Evolutionary conservation across 1,140 invertebrate species (phyloP).

Genomic region (Formica exsecta): DNA sequence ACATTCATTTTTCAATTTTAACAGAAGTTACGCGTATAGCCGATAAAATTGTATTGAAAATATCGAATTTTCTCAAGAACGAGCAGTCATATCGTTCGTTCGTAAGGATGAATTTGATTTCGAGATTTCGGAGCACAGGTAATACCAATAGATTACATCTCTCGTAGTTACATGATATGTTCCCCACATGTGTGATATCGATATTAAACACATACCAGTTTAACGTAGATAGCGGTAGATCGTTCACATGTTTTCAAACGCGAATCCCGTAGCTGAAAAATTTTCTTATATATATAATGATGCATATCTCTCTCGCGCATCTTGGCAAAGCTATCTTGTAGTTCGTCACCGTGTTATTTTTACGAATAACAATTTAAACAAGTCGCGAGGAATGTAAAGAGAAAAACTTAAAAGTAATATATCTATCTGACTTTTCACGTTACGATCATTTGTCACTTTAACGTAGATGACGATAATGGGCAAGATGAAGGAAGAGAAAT

Average conservation of each 20-base stretch:
- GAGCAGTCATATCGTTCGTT: background rate
- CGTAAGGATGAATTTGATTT: background rate
- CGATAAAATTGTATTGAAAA: constrained; percentile 24
- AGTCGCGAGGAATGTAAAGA: no score
- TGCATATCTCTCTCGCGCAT: background rate
- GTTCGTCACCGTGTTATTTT: no score
- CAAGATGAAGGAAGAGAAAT: background rate
- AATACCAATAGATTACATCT: background rate
- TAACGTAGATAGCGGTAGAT: background rate
- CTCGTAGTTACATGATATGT: constrained; percentile 24
- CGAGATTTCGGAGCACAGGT: background rate
- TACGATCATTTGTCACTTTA: background rate
- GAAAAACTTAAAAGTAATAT: background rate
- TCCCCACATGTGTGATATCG: constrained; percentile 1
- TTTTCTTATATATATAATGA: background rate
- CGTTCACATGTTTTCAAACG: background rate
- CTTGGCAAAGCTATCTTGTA: constrained; percentile 6
- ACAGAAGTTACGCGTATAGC: background rate
- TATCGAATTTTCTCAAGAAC: constrained; percentile 1
- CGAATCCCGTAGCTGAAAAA: background rate
- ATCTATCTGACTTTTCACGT: constrained; percentile 2
- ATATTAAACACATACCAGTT: background rate
- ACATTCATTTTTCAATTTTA: constrained; percentile 34
- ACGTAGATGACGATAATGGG: background rate
- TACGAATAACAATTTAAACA: no score